Evolutionary conservation across 2,797 vertebrate species (phyloP), one percentile per base, ranked within the genome.

Genomic region (Dicrostonyx torquatus): DNA sequence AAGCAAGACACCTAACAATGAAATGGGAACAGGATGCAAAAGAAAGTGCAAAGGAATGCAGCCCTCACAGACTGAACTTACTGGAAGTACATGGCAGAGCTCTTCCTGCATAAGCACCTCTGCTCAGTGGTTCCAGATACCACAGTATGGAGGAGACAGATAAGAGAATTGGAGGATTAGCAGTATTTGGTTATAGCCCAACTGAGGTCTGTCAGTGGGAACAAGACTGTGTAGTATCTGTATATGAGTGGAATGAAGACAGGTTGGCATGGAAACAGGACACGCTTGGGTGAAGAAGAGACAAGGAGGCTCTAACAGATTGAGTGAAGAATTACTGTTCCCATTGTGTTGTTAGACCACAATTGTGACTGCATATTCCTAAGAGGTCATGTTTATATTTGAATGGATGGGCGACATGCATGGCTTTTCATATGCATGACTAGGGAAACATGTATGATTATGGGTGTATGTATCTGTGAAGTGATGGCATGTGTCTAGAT

Each of bases 201-300:
- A 13, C 15, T 55, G 48, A 72, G 24, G 24, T 29, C 24, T 72
- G 66, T 72, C 84, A 72, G n/a, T 55, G n/a, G 22, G n/a, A 31
- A 55, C 4, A 26, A 72, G n/a, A 87, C 15, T 72, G 15, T 87
- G 66, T 72, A 55, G 14, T 40, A 72, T 31, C 84, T 55, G 48
- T 72, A 55, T 72, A 72, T 31, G 24, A 72, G 22, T 72, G 55
- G 88, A 90, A 89, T 85, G 18, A 83, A 78, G 20, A 87, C 43
- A 88, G 37, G 40, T 37, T 88, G 86, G 55, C 48, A 90, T 92
- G 60, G 68, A 90, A 55, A 94, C 26, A 89, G n/a, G 55, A 48
- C 48, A 88, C 66, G 13, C 31, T 62, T 78, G 22, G 62, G 66
- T 88, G 20, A 60, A 45, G n/a, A 89, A n/a, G 20, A 64, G 11